Evolutionary conservation across 1,140 invertebrate genomes (phyloP), one percentile per base, ranked within the genome.

Genomic region (Zaprionus ornatus): DNA sequence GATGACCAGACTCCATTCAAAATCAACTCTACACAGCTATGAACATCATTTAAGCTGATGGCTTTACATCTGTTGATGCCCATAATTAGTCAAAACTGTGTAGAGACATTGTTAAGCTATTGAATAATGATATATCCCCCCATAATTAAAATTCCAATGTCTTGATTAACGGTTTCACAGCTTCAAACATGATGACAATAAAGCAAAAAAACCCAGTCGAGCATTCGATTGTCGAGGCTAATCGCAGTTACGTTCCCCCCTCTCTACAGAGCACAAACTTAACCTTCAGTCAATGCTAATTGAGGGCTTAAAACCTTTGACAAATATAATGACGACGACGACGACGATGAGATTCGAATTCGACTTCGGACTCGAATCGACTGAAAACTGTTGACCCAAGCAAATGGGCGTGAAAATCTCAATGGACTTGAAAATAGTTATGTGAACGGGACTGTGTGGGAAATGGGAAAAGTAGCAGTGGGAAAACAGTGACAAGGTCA

Each of bases 351-450:
- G 40, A 45, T 45, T 45, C 40, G n/a, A 17, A 45, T 17, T 45
- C 6, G 40, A 55, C n/a, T 37, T 9, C 17, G 27, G 35, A 45
- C 54, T 45, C 15, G 40, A 17, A 45, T 23, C 10, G 19, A 23
- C 45, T 21, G 4, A 12, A 48, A 71, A 64, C 29, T 77, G 56
- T 80, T 74, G 76, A 70, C 65, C 48, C 23, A 75, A 62, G 42
- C 32, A 72, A 79, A 76, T 74, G 57, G 54, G 78, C 78, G 71
- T 80, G 78, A 78, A 80, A 78, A 80, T 74, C 59, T 48, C 62
- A 45, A 32, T 42, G 45, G 40, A 45, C 15, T 23, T 17, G 48
- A 54, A 29, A 69, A 27, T 48, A 56, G 29, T 52, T 63, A 50
- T 72, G 62, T 57, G 21, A 9, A 17, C 15, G 37, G 3, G 21